Evolutionary conservation across 2,797 vertebrate species (phyloP).

Genomic region (Paguma larvata): DNA sequence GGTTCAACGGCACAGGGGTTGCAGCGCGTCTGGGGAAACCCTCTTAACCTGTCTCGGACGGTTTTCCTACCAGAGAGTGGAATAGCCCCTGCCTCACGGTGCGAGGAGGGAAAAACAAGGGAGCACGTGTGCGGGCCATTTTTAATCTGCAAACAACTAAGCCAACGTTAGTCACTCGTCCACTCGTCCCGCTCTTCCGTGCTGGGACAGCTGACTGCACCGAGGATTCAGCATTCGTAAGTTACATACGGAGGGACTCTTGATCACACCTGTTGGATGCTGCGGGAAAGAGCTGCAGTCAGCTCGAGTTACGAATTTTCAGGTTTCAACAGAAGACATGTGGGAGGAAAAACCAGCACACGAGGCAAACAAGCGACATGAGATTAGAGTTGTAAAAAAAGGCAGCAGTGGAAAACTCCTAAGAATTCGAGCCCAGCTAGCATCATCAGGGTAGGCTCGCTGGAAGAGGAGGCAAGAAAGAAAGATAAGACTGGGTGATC

Average conservation of each 20-base stretch:
- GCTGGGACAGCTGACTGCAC: neutral
- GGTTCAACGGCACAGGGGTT: neutral
- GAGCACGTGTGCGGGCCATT: neutral
- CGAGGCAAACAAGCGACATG: neutral
- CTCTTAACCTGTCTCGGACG: conserved; percentile 6
- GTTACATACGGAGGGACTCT: neutral
- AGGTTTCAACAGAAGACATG: neutral
- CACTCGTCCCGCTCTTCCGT: neutral
- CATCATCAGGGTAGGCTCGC: neutral
- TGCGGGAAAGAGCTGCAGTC: neutral
- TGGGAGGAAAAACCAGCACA: neutral
- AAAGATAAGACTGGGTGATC: neutral
- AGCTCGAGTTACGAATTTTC: neutral
- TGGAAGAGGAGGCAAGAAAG: conserved; percentile 22
- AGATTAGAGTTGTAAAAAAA: neutral
- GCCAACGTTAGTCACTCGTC: neutral
- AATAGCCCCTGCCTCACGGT: neutral
- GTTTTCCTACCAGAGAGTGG: neutral
- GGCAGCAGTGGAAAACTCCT: neutral
- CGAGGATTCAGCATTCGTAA: neutral
- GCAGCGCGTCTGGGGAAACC: neutral
- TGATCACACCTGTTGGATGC: neutral
- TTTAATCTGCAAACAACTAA: conserved; percentile 41
- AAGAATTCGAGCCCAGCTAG: neutral
- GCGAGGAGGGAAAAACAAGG: neutral